Base-by-base conservation (phyloP, 1,140 invertebrate genomes). In the Branchinecta lynchi region DNA sequence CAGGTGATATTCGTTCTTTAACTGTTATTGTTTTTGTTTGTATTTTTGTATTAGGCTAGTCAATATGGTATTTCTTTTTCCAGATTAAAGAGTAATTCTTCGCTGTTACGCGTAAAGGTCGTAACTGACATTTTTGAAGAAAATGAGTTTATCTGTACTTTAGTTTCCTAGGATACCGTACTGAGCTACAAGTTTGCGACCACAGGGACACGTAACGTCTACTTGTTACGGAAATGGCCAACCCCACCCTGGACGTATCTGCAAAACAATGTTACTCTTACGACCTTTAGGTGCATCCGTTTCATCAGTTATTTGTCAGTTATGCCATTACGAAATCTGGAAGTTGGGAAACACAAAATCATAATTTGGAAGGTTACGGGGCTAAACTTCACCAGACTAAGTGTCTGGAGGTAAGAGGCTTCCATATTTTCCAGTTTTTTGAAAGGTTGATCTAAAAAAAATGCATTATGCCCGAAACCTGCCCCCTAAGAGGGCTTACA, bases 281-380 rank as follows among this genome's bases (percentile, higher is more conserved):
- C 46, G 46, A 51, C 46, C 46, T 51, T 51, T 51, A 51, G 46
- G 46, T 51, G 46, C n/a, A 51, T 51, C 46, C 9, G 9, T 51
- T 51, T 51, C 46, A 51, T 51, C 46, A 51, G 46, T 51, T 51
- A 51, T 51, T 51, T 9, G 46, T 51, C n/a, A 51, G 46, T 51
- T 9, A 51, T n/a, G n/a, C 46, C 46, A 51, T 51, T 51, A 51
- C 46, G 46, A 51, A 51, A 51, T 51, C 46, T 51, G 46, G 46
- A 51, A 51, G 46, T 51, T 51, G 9, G 46, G 46, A 51, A 51
- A 51, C n/a, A 51, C 46, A 51, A 51, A 51, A 51, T 51, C 46
- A 51, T 51, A 51, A 51, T 51, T 51, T n/a, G 46, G 46, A 51
- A 51, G 46, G 46, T 51, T 51, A n/a, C 46, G 46, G n/a, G 46